Base-by-base conservation (phyloP, 2,888 invertebrate genomes). In the Spatulosminthurus flaviceps region DNA sequence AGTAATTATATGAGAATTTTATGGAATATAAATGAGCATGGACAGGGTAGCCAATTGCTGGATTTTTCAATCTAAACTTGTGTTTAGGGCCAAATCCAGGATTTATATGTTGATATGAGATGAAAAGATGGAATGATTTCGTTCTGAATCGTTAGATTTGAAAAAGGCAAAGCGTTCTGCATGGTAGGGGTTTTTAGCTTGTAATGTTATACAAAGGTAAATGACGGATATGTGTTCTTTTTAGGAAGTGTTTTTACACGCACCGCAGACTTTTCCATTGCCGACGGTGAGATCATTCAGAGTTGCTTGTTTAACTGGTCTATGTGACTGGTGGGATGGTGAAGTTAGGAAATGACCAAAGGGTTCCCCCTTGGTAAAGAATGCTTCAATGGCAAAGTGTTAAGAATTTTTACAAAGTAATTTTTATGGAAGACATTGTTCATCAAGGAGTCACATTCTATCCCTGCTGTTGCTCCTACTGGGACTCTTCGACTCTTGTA, bases 381-480 rank as follows among this genome's bases (percentile, higher is more conserved):
- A 51, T 41, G n/a, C n/a, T 13, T 9, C 51, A 51, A 51, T 51
- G 51, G 51, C 34, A 34, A 34, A 34, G 4, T 51, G 51, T 9
- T 2, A 51, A 1, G 51, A 51, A 51, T 51, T 51, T 51, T n/a
- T 19, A 2, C 16, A 51, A n/a, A 51, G 51, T 51, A 51, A 51
- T 51, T 51, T 51, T 51, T 51, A 51, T 51, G 16, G 51, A 51
- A 51, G 51, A n/a, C n/a, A 51, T 51, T n/a, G 2, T 51, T 51
- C 51, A 9, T n/a, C 2, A 11, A n/a, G n/a, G 51, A 51, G 19
- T 19, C 9, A 19, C n/a, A 9, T 51, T 51, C 19, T 51, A 2
- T 51, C n/a, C 51, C 51, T 51, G 51, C 51, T 51, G 51, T 51
- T n/a, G n/a, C n/a, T 51, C 51, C 51, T 2, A 51, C 51, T 51